Conservation (phyloP, 2,888 invertebrate species). For the Drosophila meridiana region DNA sequence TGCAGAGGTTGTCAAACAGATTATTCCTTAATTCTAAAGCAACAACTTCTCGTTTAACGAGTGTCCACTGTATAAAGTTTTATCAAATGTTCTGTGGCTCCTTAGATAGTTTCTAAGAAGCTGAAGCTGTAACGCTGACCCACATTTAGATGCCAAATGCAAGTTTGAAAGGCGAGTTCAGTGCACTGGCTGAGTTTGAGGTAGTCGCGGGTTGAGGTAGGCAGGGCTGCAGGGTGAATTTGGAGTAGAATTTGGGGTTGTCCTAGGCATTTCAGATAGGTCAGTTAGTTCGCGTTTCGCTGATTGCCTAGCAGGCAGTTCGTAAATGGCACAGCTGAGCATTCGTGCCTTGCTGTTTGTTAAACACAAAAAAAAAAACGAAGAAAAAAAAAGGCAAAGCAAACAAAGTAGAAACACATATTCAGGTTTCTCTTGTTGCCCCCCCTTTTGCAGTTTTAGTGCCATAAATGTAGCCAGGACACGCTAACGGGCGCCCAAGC, state of each 20-base stretch:
- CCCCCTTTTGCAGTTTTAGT: conserved; percentile 5
- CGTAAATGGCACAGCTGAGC: conserved; percentile 42
- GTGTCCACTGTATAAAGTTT: conserved; percentile 1
- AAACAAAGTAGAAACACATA: conserved; percentile 38
- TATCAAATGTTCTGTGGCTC: background rate
- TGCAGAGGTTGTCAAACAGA: background rate
- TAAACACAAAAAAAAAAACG: background rate
- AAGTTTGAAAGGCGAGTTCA: conserved; percentile 41
- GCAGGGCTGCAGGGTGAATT: background rate
- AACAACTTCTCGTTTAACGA: background rate
- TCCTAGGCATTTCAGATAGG: conserved; percentile 37
- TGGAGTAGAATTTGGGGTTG: conserved; percentile 3
- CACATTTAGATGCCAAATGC: conserved; percentile 29
- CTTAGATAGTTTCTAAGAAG: conserved; percentile 6
- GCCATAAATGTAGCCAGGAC: conserved; percentile 68
- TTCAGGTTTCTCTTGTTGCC: conserved; percentile 14
- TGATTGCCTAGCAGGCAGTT: conserved; percentile 44
- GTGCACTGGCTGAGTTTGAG: conserved; percentile 29
- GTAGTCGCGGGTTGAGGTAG: background rate
- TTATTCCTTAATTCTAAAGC: background rate
- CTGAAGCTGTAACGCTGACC: conserved; percentile 20
- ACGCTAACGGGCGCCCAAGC: conserved; percentile 63
- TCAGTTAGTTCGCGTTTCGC: conserved; percentile 46
- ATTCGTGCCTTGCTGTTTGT: conserved; percentile 39
- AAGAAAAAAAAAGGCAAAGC: conserved; percentile 6